These are phyloP conservation scores for Willisornis vidua DNA, from an alignment of 2,113 vertebrate genomes.

Conservation along the genomic window DNA sequence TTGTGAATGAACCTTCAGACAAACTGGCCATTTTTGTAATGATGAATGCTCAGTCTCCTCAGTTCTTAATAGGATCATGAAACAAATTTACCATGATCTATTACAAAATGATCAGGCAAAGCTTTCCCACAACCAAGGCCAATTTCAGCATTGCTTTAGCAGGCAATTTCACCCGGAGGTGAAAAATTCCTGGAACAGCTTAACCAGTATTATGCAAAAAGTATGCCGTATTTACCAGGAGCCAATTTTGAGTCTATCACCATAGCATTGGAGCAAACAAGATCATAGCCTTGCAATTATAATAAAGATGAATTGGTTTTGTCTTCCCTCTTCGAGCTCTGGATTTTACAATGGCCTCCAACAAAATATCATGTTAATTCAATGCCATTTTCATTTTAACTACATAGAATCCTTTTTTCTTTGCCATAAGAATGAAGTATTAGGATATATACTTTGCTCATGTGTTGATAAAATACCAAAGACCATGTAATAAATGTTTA, in stretches of 20 bases:
- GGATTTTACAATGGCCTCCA: slow-evolving; percentile 54
- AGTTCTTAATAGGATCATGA: slow-evolving; percentile 53
- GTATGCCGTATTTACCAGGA: slow-evolving; percentile 65
- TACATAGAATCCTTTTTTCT: slow-evolving; percentile 20
- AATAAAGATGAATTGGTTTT: slow-evolving; percentile 71
- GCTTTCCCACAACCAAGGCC: slow-evolving; percentile 31
- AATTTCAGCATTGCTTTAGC: slow-evolving; percentile 67
- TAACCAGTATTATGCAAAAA: slow-evolving; percentile 70
- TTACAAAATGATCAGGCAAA: slow-evolving; percentile 61
- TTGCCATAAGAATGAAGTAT: slow-evolving; percentile 10
- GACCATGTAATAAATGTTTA: not conserved
- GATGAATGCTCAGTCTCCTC: slow-evolving; percentile 33
- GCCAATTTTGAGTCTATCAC: slow-evolving; percentile 66
- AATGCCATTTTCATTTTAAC: slow-evolving; percentile 56
- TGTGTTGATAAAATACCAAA: not conserved
- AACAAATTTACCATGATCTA: slow-evolving; percentile 58
- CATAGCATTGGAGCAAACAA: slow-evolving; percentile 64
- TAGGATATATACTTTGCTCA: not conserved
- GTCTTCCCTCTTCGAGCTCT: not conserved
- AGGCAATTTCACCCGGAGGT: slow-evolving; percentile 64
- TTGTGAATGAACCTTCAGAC: slow-evolving; percentile 31
- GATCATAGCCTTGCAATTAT: slow-evolving; percentile 68
- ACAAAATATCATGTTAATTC: slow-evolving; percentile 64
- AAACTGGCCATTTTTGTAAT: slow-evolving; percentile 25
- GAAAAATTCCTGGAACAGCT: slow-evolving; percentile 71